Conservation (phyloP, 2,113 vertebrate species). For the Panthera leo region DNA sequence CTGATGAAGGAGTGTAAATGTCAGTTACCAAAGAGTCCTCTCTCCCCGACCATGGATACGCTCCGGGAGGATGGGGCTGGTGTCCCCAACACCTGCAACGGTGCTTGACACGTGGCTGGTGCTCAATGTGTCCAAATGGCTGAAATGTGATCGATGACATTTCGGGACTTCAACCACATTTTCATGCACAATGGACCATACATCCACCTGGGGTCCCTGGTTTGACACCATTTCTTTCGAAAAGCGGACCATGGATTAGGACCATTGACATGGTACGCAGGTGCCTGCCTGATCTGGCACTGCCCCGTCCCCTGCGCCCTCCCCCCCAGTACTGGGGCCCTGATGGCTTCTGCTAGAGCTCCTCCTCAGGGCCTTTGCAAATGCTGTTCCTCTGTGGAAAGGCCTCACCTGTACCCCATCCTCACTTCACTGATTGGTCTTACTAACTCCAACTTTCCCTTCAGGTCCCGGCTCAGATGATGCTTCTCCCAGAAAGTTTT, state of each 20-base stretch:
- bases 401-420: neutral
- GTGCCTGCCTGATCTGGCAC: neutral
- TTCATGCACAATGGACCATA: neutral
- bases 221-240: neutral
- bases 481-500: neutral
- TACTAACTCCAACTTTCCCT: neutral
- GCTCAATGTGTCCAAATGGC: neutral
- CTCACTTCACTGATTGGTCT: neutral
- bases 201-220: neutral
- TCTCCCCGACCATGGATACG: no score
- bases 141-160: neutral
- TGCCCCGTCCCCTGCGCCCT: fast-evolving
- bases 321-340: no score
- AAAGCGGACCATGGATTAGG: neutral
- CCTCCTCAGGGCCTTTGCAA: neutral
- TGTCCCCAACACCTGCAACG: neutral
- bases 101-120: fast-evolving
- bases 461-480: neutral
- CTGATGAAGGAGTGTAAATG: neutral
- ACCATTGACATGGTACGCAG: neutral
- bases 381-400: neutral
- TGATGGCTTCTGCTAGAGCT: neutral
- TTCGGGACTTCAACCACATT: neutral
- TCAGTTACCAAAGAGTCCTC: neutral
- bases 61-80: neutral